Conservation (phyloP, 2,797 vertebrate species). For the Pangasius krempfi region DNA sequence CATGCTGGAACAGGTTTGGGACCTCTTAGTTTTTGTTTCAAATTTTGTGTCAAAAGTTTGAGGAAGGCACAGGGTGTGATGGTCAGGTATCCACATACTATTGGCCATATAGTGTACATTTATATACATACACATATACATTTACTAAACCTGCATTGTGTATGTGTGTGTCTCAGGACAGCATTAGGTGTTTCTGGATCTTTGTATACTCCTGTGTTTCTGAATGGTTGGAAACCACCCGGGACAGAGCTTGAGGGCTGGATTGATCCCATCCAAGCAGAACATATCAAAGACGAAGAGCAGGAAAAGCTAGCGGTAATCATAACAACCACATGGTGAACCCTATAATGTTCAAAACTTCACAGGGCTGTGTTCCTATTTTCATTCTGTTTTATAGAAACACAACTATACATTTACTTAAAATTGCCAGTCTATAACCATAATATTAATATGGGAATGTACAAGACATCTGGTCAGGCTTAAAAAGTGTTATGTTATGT, state of each 20-base stretch:
- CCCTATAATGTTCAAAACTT: not conserved
- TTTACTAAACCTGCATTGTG: not conserved
- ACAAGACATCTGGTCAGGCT: not conserved
- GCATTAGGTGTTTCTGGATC: conserved; percentile 73
- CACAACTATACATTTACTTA: not conserved
- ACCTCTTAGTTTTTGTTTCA: not conserved
- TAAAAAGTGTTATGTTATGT: not conserved
- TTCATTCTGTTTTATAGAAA: not conserved
- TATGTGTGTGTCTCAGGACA: conserved; percentile 52
- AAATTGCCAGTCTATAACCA: not conserved
- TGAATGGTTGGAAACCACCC: conserved; percentile 81
- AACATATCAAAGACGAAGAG: conserved; percentile 80
- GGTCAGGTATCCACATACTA: not conserved
- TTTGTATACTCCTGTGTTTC: conserved; percentile 79
- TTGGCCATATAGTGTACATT: not conserved
- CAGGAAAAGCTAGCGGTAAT: conserved; percentile 69
- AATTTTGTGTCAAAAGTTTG: not conserved
- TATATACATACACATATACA: not conserved
- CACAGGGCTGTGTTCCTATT: not conserved
- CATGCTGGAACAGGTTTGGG: not conserved
- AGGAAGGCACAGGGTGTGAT: not conserved
- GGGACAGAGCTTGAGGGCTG: conserved; percentile 76
- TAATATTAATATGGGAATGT: not conserved
- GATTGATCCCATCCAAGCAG: conserved; percentile 87
- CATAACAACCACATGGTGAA: not conserved